A percentile compares a stretch with the other conserved stretches of the same genome.
These are phyloP conservation scores for Drosophila subobscura DNA, from an alignment of 1,140 invertebrate genomes.

Conservation along the genomic window DNA sequence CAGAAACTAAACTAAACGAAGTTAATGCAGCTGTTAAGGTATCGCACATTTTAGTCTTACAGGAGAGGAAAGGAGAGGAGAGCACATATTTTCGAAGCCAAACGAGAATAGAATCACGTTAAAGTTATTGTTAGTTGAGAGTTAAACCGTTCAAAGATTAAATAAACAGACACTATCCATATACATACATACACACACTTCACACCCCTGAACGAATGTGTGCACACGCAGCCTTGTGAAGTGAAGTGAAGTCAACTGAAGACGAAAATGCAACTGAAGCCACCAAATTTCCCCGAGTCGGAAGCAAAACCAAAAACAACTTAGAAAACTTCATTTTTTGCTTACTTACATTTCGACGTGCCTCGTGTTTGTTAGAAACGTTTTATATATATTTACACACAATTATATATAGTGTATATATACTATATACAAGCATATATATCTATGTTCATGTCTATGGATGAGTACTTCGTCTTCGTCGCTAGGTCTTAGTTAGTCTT, in stretches of 20 bases:
- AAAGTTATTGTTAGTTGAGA: slow-evolving; percentile 76
- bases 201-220: slow-evolving; percentile 8
- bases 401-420: slow-evolving; percentile 30
- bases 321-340: slow-evolving; percentile 59
- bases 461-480: slow-evolving; percentile 57
- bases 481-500: slow-evolving; percentile 60
- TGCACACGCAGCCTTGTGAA: slow-evolving; percentile 58
- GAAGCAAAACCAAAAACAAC: slow-evolving; percentile 66
- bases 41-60: slow-evolving; percentile 70
- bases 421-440: slow-evolving; percentile 49
- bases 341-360: slow-evolving; percentile 79
- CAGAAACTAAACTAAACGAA: slow-evolving; percentile 51
- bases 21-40: slow-evolving; percentile 68
- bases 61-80: slow-evolving; percentile 24
- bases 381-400: slow-evolving; percentile 72
- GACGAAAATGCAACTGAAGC: slow-evolving; percentile 74
- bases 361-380: slow-evolving; percentile 80
- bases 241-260: slow-evolving; percentile 61
- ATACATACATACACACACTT: slow-evolving; percentile 48
- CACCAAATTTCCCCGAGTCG: slow-evolving; percentile 73
- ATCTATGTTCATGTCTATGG: slow-evolving; percentile 46
- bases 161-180: slow-evolving; percentile 61
- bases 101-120: slow-evolving; percentile 54
- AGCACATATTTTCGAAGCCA: slow-evolving; percentile 48
- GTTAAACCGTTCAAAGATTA: slow-evolving; percentile 58